Percentiles rank a stretch among this genome's conserved stretches.
These are phyloP conservation scores for Discoglossus pictus DNA, from an alignment of 2,797 vertebrate genomes.

Conservation along the genomic window DNA sequence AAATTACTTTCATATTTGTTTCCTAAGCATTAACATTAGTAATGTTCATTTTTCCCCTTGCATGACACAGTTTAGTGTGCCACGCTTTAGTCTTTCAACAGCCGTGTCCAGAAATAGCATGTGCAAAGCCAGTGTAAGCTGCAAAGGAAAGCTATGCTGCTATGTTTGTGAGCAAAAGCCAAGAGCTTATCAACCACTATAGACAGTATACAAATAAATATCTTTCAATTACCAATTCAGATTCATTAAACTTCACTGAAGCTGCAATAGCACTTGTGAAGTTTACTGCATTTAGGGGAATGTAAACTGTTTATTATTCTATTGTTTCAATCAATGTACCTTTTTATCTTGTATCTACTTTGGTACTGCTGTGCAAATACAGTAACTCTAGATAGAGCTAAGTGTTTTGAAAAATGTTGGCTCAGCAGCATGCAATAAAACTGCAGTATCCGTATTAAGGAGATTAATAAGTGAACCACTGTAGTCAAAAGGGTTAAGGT, in stretches of 20 bases:
- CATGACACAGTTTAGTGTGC: constrained; percentile 17
- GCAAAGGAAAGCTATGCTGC: constrained; percentile 51
- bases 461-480: too few relatives aligned
- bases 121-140: constrained; percentile 48
- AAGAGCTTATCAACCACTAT: constrained; percentile 38
- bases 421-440: constrained; percentile 24
- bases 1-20: too few relatives aligned
- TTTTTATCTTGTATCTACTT: too few relatives aligned
- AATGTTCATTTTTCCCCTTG: constrained; percentile 6
- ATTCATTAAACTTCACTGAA: too few relatives aligned
- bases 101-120: constrained; percentile 57
- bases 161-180: constrained; percentile 43
- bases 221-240: too few relatives aligned
- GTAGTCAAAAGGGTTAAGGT: too few relatives aligned
- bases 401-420: not conserved
- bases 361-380: constrained; percentile 14
- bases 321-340: too few relatives aligned
- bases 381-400: constrained; percentile 11
- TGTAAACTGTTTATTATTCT: too few relatives aligned
- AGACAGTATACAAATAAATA: constrained; percentile 30
- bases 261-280: too few relatives aligned
- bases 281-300: too few relatives aligned
- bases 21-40: constrained; percentile 4
- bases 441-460: too few relatives aligned
- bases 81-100: constrained; percentile 56